Conservation (phyloP, 2,113 vertebrate species). For the Bettongia penicillata region DNA sequence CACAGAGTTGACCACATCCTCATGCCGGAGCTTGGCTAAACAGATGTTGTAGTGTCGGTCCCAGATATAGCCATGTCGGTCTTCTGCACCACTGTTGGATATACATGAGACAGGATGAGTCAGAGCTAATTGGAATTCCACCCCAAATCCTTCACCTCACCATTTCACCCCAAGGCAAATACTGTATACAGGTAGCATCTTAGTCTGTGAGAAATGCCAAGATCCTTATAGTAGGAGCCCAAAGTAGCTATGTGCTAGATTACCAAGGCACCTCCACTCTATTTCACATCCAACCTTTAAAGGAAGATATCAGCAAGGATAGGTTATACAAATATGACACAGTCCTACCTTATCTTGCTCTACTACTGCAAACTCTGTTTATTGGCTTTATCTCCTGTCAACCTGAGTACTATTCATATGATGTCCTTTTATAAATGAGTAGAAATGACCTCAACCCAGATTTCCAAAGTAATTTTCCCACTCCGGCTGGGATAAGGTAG, state of each 20-base stretch:
- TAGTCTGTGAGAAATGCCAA: neutral
- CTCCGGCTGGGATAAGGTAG: too few relatives aligned
- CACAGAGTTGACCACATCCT: slow-evolving; percentile 97
- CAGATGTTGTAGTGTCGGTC: slow-evolving; percentile 98
- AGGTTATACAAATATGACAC: neutral
- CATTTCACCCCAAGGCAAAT: neutral
- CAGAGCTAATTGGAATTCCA: neutral
- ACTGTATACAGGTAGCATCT: neutral
- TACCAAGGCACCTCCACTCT: neutral
- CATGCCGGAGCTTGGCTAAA: slow-evolving; percentile 92
- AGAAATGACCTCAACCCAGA: neutral
- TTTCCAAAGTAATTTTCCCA: neutral
- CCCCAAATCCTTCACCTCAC: neutral
- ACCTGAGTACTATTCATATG: neutral
- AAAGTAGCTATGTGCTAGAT: neutral
- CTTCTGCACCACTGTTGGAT: slow-evolving; percentile 91
- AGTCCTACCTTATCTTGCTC: neutral
- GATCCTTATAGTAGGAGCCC: neutral
- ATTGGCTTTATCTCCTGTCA: neutral
- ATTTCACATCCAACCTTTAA: neutral
- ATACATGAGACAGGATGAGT: neutral
- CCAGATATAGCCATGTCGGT: slow-evolving; percentile 98
- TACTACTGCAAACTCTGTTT: neutral
- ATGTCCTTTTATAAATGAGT: neutral
- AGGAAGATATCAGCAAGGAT: neutral